Percentiles rank a stretch among this genome's conserved stretches.
Evolutionary conservation across 2,888 invertebrate species (phyloP).

Genomic region (Pilophorus perplexus): DNA sequence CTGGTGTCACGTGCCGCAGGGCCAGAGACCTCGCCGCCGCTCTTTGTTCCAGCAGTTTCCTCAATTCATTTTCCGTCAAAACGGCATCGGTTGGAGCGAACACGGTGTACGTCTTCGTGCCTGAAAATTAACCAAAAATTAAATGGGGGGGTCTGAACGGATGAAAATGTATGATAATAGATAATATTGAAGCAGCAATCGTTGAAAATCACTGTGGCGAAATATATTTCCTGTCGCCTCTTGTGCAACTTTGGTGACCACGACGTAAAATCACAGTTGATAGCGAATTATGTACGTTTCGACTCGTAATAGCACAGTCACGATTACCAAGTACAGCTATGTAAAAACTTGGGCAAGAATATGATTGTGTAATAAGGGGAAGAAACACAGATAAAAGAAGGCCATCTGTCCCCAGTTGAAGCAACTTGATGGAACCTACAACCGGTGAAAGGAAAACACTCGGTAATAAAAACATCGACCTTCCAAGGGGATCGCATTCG

Average conservation of each 20-base stretch:
- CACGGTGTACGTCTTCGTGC: constrained; percentile 77
- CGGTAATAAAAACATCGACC: constrained; percentile 4
- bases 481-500: too few species aligned
- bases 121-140: constrained; percentile 53
- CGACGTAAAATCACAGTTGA: too few species aligned
- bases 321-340: constrained; percentile 23
- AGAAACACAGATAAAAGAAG: constrained; percentile 27
- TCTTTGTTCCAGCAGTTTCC: constrained; percentile 62
- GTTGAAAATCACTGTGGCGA: too few species aligned
- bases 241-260: too few species aligned
- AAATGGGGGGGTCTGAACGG: neutral
- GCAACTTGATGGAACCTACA: constrained; percentile 7
- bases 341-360: constrained; percentile 22
- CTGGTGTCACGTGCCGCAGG: constrained; percentile 71
- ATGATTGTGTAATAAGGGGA: constrained; percentile 24
- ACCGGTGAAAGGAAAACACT: constrained; percentile 28
- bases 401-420: constrained; percentile 23
- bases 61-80: constrained; percentile 65
- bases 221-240: too few species aligned
- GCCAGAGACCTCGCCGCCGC: constrained; percentile 67
- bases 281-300: too few species aligned
- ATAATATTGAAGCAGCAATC: neutral
- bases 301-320: constrained; percentile 17
- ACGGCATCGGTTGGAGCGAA: constrained; percentile 83
- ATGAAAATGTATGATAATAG: neutral